Conservation (phyloP, 1,140 invertebrate species). For the Trachymyrmex cornetzi region DNA sequence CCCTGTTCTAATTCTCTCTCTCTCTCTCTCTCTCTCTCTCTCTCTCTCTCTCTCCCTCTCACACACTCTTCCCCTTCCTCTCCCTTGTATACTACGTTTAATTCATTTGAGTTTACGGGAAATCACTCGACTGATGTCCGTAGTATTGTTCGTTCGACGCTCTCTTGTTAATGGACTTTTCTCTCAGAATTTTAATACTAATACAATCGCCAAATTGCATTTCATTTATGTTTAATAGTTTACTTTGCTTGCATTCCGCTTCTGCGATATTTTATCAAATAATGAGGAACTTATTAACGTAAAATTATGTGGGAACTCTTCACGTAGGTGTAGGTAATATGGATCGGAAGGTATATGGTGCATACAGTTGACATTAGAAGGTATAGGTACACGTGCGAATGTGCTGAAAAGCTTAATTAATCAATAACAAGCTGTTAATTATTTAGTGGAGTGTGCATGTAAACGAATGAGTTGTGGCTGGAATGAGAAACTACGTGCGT, state of each 20-base stretch:
- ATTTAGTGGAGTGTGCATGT: constrained; percentile 57
- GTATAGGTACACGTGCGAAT: constrained; percentile 42
- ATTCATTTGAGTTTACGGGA: constrained; percentile 58
- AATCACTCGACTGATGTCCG: constrained; percentile 59
- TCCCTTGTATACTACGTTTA: constrained; percentile 16
- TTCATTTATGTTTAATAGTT: constrained; percentile 12
- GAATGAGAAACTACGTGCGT: constrained; percentile 50
- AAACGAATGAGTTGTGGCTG: constrained; percentile 15
- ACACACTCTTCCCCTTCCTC: background rate
- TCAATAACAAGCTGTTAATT: constrained; percentile 82
- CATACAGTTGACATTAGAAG: background rate
- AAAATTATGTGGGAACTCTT: constrained; percentile 24
- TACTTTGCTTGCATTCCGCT: background rate
- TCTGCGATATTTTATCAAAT: constrained; percentile 30
- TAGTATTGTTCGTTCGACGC: constrained; percentile 46
- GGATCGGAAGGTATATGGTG: constrained; percentile 15
- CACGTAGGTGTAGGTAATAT: background rate
- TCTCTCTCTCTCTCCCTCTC: background rate
- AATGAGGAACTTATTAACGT: constrained; percentile 40
- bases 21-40: background rate
- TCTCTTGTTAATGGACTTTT: constrained; percentile 76
- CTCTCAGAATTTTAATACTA: constrained; percentile 76
- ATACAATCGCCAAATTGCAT: constrained; percentile 70
- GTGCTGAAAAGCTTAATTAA: constrained; percentile 77
- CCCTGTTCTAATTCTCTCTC: background rate